Conservation (phyloP, 2,113 vertebrate species). For the Tachuris rubrigastra region DNA sequence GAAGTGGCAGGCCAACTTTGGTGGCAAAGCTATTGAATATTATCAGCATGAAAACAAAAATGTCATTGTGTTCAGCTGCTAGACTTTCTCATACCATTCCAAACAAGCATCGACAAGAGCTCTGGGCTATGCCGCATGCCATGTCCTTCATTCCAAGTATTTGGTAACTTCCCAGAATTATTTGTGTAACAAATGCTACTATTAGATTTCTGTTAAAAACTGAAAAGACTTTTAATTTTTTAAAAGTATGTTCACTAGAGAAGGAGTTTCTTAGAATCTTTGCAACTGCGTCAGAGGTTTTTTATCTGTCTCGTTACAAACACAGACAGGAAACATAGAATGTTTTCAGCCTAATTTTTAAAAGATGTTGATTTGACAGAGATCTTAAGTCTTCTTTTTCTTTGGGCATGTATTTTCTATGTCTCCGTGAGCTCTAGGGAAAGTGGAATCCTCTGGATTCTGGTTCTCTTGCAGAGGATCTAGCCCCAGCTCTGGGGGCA, state of each 20-base stretch:
- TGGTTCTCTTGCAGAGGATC: not conserved
- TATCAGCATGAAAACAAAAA: conserved; percentile 67
- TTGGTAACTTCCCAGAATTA: conserved; percentile 59
- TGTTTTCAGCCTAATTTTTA: not conserved
- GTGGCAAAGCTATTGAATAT: conserved; percentile 66
- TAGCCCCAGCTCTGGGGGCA: not conserved
- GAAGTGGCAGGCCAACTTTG: conserved; percentile 50
- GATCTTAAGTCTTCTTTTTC: not conserved
- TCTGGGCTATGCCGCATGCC: conserved; percentile 45
- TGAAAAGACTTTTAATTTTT: not conserved
- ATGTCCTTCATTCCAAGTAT: conserved; percentile 50
- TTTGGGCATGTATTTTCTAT: not conserved
- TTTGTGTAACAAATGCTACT: not conserved
- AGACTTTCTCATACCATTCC: conserved; percentile 28
- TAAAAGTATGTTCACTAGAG: not conserved
- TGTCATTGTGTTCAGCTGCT: conserved; percentile 60
- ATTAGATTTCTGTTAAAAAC: not conserved
- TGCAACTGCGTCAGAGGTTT: not conserved
- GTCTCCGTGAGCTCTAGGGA: not conserved
- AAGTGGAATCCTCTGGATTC: not conserved
- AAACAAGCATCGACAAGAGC: conserved; percentile 65
- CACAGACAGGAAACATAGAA: not conserved
- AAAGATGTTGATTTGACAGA: not conserved
- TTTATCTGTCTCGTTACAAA: not conserved
- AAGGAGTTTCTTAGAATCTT: not conserved